phyloP scores from a whole-genome alignment of 2,113 vertebrate genomes.

The Xenopus laevis region DNA sequence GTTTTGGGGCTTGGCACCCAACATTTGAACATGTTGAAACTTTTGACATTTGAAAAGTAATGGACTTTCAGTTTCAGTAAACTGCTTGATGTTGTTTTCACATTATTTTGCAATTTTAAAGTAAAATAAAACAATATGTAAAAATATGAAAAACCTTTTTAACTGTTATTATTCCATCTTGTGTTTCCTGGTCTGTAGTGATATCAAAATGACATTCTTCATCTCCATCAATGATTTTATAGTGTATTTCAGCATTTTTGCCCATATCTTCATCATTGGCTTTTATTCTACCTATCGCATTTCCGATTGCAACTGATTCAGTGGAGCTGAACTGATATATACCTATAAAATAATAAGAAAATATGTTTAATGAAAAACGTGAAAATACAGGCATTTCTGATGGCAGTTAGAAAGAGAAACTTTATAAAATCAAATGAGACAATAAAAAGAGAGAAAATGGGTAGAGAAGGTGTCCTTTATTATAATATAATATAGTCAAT shows the following conservation, averaged over 20 bases:
- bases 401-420: too few relatives aligned
- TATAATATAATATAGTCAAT: too few relatives aligned
- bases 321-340: conserved; percentile 80
- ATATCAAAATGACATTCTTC: conserved; percentile 84
- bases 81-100: too few relatives aligned
- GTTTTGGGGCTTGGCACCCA: too few relatives aligned
- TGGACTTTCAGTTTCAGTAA: too few relatives aligned
- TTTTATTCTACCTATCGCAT: conserved; percentile 84
- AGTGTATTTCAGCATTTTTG: conserved; percentile 85
- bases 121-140: not conserved
- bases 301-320: conserved; percentile 82
- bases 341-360: conserved; percentile 66
- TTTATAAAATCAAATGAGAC: too few relatives aligned
- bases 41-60: too few relatives aligned
- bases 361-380: too few relatives aligned
- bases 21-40: too few relatives aligned
- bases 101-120: too few relatives aligned
- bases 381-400: not conserved
- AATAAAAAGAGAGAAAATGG: too few relatives aligned
- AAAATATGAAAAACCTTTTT: conserved; percentile 76
- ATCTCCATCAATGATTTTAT: conserved; percentile 78
- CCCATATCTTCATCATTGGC: conserved; percentile 87
- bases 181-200: conserved; percentile 84
- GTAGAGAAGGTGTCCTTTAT: too few relatives aligned
- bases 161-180: conserved; percentile 90